These are phyloP conservation scores for Virgularia gustaviana DNA, from an alignment of 92 coral and sea anemone species.

Conservation along the genomic window DNA sequence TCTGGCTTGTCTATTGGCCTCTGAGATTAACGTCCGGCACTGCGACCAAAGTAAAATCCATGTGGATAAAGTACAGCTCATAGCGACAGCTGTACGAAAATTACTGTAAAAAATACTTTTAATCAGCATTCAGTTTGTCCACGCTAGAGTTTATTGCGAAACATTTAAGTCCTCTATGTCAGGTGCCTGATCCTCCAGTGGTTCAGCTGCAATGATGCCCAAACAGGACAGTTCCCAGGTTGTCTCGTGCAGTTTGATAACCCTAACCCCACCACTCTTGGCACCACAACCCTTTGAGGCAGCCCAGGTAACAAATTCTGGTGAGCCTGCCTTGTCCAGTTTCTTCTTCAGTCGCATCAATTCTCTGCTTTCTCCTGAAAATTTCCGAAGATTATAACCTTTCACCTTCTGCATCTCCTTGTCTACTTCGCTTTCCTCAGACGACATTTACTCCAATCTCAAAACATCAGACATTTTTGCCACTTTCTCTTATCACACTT, in stretches of 20 bases:
- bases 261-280: conserved; percentile 1
- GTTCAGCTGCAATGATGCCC: conserved; percentile 9
- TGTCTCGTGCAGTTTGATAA: not conserved
- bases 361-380: conserved; percentile 55
- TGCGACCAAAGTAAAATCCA: too few species aligned
- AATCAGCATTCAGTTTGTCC: too few species aligned
- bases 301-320: not conserved
- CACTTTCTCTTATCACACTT: not conserved
- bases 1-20: too few species aligned
- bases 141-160: too few species aligned
- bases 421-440: conserved; percentile 41
- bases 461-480: conserved; percentile 32
- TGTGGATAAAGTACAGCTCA: too few species aligned
- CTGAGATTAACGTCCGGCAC: too few species aligned
- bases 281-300: not conserved
- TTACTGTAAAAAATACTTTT: too few species aligned
- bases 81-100: too few species aligned
- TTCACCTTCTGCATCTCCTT: not conserved
- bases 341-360: conserved; percentile 25
- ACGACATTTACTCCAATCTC: conserved; percentile 21
- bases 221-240: conserved; percentile 19
- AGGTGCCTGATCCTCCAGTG: not conserved
- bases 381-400: conserved; percentile 36
- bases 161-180: too few species aligned
- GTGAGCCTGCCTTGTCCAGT: conserved; percentile 33